A percentile compares a stretch with the other conserved stretches of the same genome.
Evolutionary conservation across 2,113 vertebrate species (phyloP).

Genomic region (Cacatua alba): DNA sequence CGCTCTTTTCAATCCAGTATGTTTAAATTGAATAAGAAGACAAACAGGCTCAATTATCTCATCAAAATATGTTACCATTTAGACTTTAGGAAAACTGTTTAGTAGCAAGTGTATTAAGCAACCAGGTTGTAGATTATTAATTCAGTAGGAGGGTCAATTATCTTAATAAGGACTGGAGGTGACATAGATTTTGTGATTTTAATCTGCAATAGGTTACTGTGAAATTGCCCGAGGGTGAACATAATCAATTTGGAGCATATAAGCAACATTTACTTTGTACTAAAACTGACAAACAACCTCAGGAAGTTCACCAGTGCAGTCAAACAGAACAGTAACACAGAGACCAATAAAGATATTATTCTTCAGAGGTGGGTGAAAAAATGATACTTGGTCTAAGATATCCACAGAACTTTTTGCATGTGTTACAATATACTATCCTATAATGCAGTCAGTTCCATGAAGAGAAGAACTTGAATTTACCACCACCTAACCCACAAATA

Average conservation of each 20-base stretch:
- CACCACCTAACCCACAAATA: not conserved
- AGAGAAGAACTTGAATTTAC: not conserved
- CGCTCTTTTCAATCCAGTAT: not conserved
- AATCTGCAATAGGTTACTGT: conserved; percentile 46
- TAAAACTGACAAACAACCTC: conserved; percentile 35
- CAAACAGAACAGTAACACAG: not conserved
- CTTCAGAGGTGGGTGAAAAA: not conserved
- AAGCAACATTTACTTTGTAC: conserved; percentile 40
- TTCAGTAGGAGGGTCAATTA: conserved; percentile 45
- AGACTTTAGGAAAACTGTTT: conserved; percentile 1
- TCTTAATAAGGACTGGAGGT: conserved; percentile 27
- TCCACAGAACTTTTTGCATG: not conserved
- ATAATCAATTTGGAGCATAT: conserved; percentile 48
- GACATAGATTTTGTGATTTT: conserved; percentile 53
- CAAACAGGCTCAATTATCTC: not conserved
- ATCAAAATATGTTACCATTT: not conserved
- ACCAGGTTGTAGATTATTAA: conserved; percentile 37
- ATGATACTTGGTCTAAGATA: not conserved
- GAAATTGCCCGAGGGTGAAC: conserved; percentile 24
- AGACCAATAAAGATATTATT: not conserved
- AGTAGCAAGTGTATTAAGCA: not conserved
- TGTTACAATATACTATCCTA: not conserved
- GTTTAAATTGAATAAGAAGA: not conserved
- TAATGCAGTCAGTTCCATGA: not conserved
- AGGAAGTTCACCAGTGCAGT: not conserved